These are phyloP conservation scores for Emys orbicularis DNA, from an alignment of 2,797 vertebrate species.

Conservation along the genomic window DNA sequence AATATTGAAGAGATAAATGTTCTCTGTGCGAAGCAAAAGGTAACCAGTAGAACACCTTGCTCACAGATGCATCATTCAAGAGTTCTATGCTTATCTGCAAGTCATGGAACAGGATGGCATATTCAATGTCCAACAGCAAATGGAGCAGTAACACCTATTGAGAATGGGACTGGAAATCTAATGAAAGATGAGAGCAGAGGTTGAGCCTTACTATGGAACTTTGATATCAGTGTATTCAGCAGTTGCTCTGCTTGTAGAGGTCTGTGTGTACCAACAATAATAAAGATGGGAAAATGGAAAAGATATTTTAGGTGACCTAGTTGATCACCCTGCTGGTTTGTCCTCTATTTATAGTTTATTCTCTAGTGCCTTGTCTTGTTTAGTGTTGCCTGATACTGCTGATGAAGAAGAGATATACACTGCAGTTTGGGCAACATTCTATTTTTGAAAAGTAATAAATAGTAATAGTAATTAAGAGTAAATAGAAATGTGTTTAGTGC, in stretches of 20 bases:
- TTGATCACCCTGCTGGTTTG: background rate
- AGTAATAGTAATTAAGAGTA: background rate
- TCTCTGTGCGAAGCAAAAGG: background rate
- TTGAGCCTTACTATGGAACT: background rate
- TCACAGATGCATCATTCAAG: background rate
- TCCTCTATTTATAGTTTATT: background rate
- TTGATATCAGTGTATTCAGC: background rate
- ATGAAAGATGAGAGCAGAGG: background rate
- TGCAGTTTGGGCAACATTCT: too few species aligned
- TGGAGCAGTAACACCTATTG: fast-evolving
- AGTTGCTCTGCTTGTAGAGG: background rate
- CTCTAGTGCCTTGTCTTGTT: background rate
- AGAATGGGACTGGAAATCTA: background rate
- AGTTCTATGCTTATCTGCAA: fast-evolving
- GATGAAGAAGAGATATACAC: background rate
- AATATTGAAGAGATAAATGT: background rate
- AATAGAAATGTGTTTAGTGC: background rate
- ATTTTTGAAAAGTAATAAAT: background rate
- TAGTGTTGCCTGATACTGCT: background rate
- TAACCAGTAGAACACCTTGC: background rate
- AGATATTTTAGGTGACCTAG: background rate
- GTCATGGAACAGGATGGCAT: fast-evolving
- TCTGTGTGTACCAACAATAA: background rate
- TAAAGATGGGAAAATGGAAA: background rate
- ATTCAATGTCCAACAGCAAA: background rate